phyloP scores from a whole-genome alignment of 30 jellyfish, hydroid and myxozoan genomes.

The Rhopilema esculentum region DNA sequence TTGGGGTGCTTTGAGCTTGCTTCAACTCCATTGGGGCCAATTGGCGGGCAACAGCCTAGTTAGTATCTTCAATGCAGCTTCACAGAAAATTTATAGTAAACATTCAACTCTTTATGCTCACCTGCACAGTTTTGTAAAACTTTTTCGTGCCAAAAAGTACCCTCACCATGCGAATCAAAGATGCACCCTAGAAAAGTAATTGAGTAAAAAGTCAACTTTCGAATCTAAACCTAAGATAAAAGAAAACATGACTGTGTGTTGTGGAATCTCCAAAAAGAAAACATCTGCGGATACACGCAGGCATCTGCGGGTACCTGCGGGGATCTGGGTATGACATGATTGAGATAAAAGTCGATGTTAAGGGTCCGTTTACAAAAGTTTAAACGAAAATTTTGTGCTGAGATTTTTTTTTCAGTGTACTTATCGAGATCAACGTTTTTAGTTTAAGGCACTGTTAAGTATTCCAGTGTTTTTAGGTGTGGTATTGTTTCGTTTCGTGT shows the following conservation, averaged over 20 bases:
- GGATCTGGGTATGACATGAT: no score
- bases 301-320: no score
- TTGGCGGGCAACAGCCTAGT: not conserved
- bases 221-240: not conserved
- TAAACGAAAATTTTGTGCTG: no score
- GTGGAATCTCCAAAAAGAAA: no score
- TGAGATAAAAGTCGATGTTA: no score
- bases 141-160: conserved; percentile 1
- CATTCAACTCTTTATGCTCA: not conserved
- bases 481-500: no score
- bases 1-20: not conserved
- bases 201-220: not conserved
- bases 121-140: conserved; percentile 22
- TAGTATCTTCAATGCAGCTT: not conserved
- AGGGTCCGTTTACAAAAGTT: no score
- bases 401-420: no score
- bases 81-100: not conserved
- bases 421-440: no score
- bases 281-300: no score
- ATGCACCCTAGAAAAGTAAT: conserved; percentile 27
- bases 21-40: not conserved
- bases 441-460: no score
- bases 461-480: no score
- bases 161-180: conserved; percentile 2
- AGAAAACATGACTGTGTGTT: not conserved